Evolutionary conservation across 1,140 invertebrate species (phyloP).

Genomic region (Pachypeltis micranthus): DNA sequence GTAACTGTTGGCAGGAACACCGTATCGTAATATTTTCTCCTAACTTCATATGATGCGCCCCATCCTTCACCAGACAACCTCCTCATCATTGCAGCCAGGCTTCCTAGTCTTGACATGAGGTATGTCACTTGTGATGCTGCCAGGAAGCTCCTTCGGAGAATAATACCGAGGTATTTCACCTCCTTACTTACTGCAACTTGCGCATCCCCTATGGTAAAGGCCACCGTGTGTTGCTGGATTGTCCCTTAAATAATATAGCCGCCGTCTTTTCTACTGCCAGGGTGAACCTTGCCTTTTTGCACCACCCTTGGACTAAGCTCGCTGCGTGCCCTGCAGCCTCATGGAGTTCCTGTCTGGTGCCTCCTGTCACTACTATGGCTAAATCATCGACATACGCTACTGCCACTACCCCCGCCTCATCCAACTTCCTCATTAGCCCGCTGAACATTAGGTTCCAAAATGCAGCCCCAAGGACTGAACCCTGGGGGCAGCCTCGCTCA

Average conservation of each 20-base stretch:
- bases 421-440: conserved; percentile 28
- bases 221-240: not conserved
- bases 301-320: not conserved
- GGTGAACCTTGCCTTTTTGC: not conserved
- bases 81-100: no score
- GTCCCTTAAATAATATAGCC: not conserved
- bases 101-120: no score
- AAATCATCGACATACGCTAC: conserved; percentile 34
- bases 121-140: no score
- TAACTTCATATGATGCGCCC: no score
- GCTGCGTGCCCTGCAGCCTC: not conserved
- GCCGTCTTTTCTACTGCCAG: not conserved
- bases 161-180: not conserved
- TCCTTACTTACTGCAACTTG: not conserved
- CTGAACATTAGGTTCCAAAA: conserved; percentile 37
- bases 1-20: no score
- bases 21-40: no score
- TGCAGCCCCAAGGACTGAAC: conserved; percentile 35
- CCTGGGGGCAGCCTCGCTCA: conserved; percentile 37
- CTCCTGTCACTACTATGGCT: not conserved
- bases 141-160: no score
- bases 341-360: not conserved
- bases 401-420: conserved; percentile 21
- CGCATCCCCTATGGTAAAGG: not conserved
- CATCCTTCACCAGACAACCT: no score